Percentiles rank a stretch among this genome's conserved stretches.
These are phyloP conservation scores for Andrena cerasifolii DNA, from an alignment of 1,140 invertebrate species.

Conservation along the genomic window DNA sequence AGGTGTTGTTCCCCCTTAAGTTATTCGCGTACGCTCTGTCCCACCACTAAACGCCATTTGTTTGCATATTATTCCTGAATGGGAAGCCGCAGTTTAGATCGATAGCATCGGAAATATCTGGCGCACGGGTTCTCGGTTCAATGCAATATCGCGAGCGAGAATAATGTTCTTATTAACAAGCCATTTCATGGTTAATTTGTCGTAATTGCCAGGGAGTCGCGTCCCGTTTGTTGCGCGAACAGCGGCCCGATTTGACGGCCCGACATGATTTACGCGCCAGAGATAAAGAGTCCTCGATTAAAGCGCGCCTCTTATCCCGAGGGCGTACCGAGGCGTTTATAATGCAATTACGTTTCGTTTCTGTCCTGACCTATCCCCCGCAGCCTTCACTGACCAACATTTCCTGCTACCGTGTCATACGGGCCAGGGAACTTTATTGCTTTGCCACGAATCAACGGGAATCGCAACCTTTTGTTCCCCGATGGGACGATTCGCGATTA, in stretches of 20 bases:
- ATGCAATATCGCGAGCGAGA: slow-evolving; percentile 9
- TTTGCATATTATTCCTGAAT: too few relatives aligned
- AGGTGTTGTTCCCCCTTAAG: too few relatives aligned
- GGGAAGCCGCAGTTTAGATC: background rate
- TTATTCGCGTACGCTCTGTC: too few relatives aligned
- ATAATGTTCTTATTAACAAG: slow-evolving; percentile 39
- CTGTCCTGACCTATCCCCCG: slow-evolving; percentile 31
- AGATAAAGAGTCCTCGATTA: slow-evolving; percentile 53
- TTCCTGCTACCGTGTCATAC: slow-evolving; percentile 6
- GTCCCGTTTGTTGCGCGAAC: slow-evolving; percentile 24
- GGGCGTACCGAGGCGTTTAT: slow-evolving; percentile 29
- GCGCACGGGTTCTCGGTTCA: background rate
- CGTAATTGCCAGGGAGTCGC: slow-evolving; percentile 40
- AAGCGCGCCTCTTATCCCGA: slow-evolving; percentile 30
- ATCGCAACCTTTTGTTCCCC: background rate
- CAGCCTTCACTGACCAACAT: slow-evolving; percentile 22
- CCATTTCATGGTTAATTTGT: slow-evolving; percentile 55
- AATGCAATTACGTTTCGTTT: slow-evolving; percentile 49
- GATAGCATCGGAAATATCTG: background rate
- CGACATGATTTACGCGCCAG: slow-evolving; percentile 37
- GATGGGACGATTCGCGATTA: background rate
- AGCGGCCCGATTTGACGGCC: slow-evolving; percentile 45
- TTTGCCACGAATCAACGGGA: background rate
- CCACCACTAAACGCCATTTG: too few relatives aligned
- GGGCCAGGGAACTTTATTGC: slow-evolving; percentile 9